These are phyloP conservation scores for Microctenopoma lineatum DNA, from an alignment of 2,797 vertebrate genomes.

Conservation along the genomic window DNA sequence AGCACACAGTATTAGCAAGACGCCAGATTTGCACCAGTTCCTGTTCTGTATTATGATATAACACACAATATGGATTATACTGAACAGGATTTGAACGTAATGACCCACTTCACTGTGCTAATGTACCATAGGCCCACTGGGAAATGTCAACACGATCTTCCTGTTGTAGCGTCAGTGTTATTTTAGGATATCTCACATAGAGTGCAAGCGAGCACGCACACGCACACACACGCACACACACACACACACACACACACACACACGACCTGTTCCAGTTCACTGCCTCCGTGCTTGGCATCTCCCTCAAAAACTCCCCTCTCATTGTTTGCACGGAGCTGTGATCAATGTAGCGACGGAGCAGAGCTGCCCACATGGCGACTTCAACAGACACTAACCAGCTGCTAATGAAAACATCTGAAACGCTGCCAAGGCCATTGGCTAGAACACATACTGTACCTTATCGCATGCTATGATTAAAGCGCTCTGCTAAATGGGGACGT, in stretches of 20 bases:
- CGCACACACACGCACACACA: conserved; percentile 34
- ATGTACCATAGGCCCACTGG: conserved; percentile 56
- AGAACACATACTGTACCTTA: conserved; percentile 65
- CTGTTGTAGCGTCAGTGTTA: conserved; percentile 65
- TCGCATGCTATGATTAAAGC: conserved; percentile 74
- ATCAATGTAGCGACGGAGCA: conserved; percentile 69
- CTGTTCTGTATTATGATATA: conserved; percentile 44
- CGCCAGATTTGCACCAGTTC: conserved; percentile 25
- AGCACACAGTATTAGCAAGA: conserved; percentile 41
- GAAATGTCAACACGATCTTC: conserved; percentile 75
- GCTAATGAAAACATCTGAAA: conserved; percentile 81
- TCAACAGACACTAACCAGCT: conserved; percentile 75
- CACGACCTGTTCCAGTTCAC: conserved; percentile 67
- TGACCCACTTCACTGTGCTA: conserved; percentile 64
- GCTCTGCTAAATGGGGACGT: conserved; percentile 56
- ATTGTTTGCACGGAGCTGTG: conserved; percentile 74
- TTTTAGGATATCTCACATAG: conserved; percentile 62
- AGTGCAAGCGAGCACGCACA: conserved; percentile 17
- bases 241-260: conserved; percentile 27
- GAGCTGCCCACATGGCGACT: conserved; percentile 69
- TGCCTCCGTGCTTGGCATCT: conserved; percentile 58
- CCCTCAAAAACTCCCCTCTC: conserved; percentile 69
- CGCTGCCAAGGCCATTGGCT: conserved; percentile 71
- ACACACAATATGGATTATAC: conserved; percentile 44
- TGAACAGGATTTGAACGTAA: conserved; percentile 45